Base-by-base conservation (phyloP, 2,113 vertebrate genomes). In the Manacus vitellinus region DNA sequence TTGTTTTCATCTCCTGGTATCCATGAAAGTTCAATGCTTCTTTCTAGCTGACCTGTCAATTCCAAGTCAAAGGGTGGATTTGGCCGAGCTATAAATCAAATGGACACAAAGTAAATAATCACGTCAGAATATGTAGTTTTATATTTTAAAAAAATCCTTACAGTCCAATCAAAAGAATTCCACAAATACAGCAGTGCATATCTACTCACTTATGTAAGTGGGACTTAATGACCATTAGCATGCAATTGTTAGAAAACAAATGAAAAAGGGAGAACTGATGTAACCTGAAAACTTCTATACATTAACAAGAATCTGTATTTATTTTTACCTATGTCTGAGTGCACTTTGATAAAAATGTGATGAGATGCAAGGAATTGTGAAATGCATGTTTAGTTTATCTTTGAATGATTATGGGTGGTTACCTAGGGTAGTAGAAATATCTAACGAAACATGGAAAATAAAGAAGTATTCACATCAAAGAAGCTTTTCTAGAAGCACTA, bases 21-120 rank as follows among this genome's bases (percentile, higher is more conserved):
- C 99, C 99, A 99, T 3, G 99, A 99, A 68, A 99, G 98, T 72
- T 98, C 98, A 85, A 99, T 89, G 21, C 98, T 99, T 97, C 98
- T 98, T 95, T 98, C 98, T 31, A 98, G 98, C 61, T 97, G 98
- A 97, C 98, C 98, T 12, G 99, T 99, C 95, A 99, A 85, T 97
- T 99, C 99, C 85, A 99, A 98, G 97, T 99, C 99, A 90, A 98
- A 99, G 3, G 99, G 99, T 77, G 99, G 98, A 93, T 99, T 98
- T 18, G 99, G 99, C 75, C 96, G 97, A 97, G 99, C 99, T 99
- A 98, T 47, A 92, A 97, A 92, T 87, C 87, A 97, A 98, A 95
- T n/a, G 56, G 82, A 97, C 12, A 93, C 24, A 66, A 70, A 76
- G 52, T 80, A 62, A 92, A 91, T 74, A 92, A 84, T n/a, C 41